phyloP scores from a whole-genome alignment of 2,797 vertebrate genomes.

The Notoglanidium macrostoma region DNA sequence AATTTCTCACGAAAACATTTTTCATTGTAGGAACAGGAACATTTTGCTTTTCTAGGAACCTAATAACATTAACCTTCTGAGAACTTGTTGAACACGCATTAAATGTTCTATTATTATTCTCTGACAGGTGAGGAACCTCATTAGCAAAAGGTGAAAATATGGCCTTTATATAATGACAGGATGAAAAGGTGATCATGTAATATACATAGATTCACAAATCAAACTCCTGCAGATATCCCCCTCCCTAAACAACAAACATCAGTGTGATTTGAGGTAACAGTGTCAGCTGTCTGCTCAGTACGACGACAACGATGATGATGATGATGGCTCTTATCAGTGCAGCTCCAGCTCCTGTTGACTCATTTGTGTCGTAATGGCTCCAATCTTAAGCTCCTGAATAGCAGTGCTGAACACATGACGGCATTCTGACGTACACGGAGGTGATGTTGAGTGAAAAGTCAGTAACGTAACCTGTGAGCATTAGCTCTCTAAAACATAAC shows the following conservation, averaged over 20 bases:
- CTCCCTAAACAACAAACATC: not conserved
- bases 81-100: not conserved
- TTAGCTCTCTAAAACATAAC: not conserved
- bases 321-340: not conserved
- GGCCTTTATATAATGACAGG: not conserved
- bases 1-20: not conserved
- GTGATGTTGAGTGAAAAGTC: not conserved
- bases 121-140: not conserved
- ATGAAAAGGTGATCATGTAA: not conserved
- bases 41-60: too few relatives aligned
- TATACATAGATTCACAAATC: not conserved
- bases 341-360: not conserved
- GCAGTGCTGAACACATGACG: not conserved
- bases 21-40: not conserved
- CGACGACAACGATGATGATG: too few relatives aligned
- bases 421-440: not conserved
- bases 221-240: not conserved
- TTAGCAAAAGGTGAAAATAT: not conserved
- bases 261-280: not conserved
- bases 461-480: not conserved
- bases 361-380: not conserved
- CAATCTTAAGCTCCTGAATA: not conserved
- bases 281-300: not conserved
- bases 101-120: not conserved
- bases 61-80: not conserved